phyloP scores from a whole-genome alignment of 2,888 invertebrate species.

The Sarcophaga caerulescens region DNA sequence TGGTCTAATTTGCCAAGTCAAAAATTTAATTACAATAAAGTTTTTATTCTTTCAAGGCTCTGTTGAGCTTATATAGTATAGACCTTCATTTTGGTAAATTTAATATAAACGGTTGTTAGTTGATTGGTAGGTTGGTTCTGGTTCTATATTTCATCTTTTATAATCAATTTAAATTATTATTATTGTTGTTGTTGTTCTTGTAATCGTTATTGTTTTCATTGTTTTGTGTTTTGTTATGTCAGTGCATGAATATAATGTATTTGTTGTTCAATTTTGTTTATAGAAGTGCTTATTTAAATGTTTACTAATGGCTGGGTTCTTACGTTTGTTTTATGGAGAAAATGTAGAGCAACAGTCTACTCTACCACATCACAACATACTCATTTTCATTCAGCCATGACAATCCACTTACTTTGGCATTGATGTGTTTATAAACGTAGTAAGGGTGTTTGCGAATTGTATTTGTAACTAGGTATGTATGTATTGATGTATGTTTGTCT shows the following conservation, averaged over 20 bases:
- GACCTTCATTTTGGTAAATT: constrained; percentile 33
- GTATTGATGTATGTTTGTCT: not conserved
- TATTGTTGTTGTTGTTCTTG: constrained; percentile 25
- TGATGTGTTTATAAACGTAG: constrained; percentile 4
- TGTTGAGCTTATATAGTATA: constrained; percentile 8
- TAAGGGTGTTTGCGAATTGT: constrained; percentile 34
- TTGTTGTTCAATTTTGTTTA: constrained; percentile 59
- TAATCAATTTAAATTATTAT: constrained; percentile 67
- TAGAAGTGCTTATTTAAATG: constrained; percentile 71
- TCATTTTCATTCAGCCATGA: constrained; percentile 9
- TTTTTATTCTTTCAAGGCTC: not conserved
- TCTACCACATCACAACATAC: not conserved
- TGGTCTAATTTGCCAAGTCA: too few species aligned
- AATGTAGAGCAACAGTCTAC: constrained; percentile 19
- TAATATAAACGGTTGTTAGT: constrained; percentile 32
- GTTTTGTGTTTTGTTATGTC: constrained; percentile 47
- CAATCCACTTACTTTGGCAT: constrained; percentile 29
- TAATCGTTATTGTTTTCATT: constrained; percentile 23
- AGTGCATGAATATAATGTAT: constrained; percentile 39
- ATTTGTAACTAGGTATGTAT: constrained; percentile 49
- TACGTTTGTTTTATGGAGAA: constrained; percentile 20
- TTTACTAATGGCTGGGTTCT: constrained; percentile 77
- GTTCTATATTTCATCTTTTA: constrained; percentile 15
- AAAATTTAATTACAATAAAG: not conserved
- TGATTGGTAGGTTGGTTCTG: constrained; percentile 4